These are phyloP conservation scores for Chalcis sispes DNA, from an alignment of 2,888 invertebrate species.

Conservation along the genomic window DNA sequence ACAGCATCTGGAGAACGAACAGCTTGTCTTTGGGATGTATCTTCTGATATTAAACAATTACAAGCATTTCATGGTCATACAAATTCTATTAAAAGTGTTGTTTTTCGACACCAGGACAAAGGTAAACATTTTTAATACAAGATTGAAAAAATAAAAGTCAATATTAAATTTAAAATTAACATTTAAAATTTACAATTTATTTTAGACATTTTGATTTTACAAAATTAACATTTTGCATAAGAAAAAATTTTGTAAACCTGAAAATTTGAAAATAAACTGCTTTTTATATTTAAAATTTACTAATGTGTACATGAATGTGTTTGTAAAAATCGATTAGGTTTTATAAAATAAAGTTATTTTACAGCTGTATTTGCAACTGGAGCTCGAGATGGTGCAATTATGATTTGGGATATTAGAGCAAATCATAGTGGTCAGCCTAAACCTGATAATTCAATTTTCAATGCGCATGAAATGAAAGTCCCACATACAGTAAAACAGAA, in stretches of 20 bases:
- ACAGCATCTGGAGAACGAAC: constrained; percentile 93
- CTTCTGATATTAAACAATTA: constrained; percentile 75
- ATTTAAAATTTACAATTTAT: constrained; percentile 3
- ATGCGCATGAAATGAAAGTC: constrained; percentile 79
- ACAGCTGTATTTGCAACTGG: constrained; percentile 90
- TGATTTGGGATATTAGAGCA: constrained; percentile 88
- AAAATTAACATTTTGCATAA: neutral
- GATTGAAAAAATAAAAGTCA: neutral
- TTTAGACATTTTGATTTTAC: constrained; percentile 1
- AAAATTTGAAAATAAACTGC: neutral
- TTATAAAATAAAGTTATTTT: constrained; percentile 53
- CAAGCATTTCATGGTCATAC: constrained; percentile 86
- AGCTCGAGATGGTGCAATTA: constrained; percentile 90
- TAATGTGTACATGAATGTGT: neutral
- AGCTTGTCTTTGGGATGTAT: constrained; percentile 87
- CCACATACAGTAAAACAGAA: constrained; percentile 70
- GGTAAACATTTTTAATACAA: constrained; percentile 70
- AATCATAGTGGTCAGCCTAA: constrained; percentile 77
- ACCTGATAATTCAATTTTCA: constrained; percentile 85
- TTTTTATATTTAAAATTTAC: neutral
- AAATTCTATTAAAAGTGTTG: constrained; percentile 89
- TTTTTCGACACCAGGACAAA: constrained; percentile 82
- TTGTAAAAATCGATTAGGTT: no score
- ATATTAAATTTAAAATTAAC: neutral
- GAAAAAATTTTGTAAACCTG: neutral